Base-by-base conservation (phyloP, 2,888 invertebrate genomes). In the Liposcelis brunnea region DNA sequence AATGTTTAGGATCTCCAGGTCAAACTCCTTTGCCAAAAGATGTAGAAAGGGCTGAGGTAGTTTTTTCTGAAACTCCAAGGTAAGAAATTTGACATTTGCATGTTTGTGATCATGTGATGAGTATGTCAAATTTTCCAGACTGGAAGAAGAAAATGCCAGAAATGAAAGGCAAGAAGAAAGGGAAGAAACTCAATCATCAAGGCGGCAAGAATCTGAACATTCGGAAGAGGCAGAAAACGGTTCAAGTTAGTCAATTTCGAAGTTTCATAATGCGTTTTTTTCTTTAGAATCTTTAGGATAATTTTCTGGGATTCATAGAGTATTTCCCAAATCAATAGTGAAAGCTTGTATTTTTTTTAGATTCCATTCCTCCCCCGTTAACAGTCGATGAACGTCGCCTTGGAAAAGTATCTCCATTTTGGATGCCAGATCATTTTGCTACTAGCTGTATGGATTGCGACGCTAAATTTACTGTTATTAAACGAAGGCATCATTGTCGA, bases 351-450 rank as follows among this genome's bases (percentile, higher is more conserved):
- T n/a, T n/a, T n/a, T n/a, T n/a, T n/a, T n/a, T n/a, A n/a, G 34
- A 45, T n/a, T 42, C 38, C 7, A 21, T 42, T 31, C 15, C 40
- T 12, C 19, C 16, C 16, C 40, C 40, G n/a, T 36, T 50, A 15
- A 50, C 49, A 36, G 45, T 51, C 3, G 51, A 51, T 36, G 53
- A 53, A 42, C 48, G 52, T 12, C 47, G 44, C 44, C 60, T 86
- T 45, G 86, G 86, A 1, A 76, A 77, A 57, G 71, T 79, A 46
- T 78, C 82, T 11, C 89, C 89, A 0, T 72, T 78, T 54, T 90
- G 90, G 90, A 76, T 90, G 44, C 87, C 87, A 0, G 90, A 91
- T 61, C 69, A 75, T 2, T 82, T 83, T 53, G 81, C 86, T 5
- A 67, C 71, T n/a, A 69, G 68, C 50, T 90, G 90, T 59, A 80